A percentile compares a stretch with the other conserved stretches of the same genome.
Conservation (phyloP, 1,140 invertebrate genomes). For the Drosophila jambulina region DNA sequence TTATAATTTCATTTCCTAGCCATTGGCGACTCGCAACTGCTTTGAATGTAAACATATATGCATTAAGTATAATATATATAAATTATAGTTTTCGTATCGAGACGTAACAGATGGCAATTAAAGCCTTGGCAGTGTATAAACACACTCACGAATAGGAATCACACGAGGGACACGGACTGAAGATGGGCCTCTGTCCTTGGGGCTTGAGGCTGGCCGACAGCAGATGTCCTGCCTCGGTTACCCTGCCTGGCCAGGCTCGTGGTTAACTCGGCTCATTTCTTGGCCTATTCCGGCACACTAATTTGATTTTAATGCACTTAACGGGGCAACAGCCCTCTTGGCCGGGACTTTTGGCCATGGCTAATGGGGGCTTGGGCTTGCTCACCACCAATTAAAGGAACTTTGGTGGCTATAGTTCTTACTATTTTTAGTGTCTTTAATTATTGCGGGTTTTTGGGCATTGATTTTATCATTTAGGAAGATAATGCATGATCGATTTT, state of each 20-base stretch:
- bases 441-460: neutral
- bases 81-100: slow-evolving; percentile 13
- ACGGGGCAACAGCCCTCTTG: slow-evolving; percentile 6
- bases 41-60: slow-evolving; percentile 17
- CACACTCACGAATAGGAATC: neutral
- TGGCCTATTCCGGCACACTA: slow-evolving; percentile 37
- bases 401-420: neutral
- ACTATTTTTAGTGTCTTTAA: neutral
- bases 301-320: slow-evolving; percentile 71
- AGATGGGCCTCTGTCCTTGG: slow-evolving; percentile 37
- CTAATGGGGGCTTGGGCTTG: neutral
- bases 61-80: neutral
- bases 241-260: neutral
- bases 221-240: slow-evolving; percentile 6
- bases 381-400: neutral
- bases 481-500: too few relatives aligned
- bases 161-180: too few relatives aligned
- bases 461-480: too few relatives aligned
- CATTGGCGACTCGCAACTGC: slow-evolving; percentile 21
- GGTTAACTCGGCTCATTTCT: neutral
- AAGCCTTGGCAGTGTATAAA: slow-evolving; percentile 3
- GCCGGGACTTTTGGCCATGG: slow-evolving; percentile 5
- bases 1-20: slow-evolving; percentile 68
- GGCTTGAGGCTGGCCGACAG: slow-evolving; percentile 3
- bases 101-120: slow-evolving; percentile 56